Percentiles rank a stretch among this genome's conserved stretches.
phyloP scores from a whole-genome alignment of 2,113 vertebrate genomes.

The Thymallus thymallus region DNA sequence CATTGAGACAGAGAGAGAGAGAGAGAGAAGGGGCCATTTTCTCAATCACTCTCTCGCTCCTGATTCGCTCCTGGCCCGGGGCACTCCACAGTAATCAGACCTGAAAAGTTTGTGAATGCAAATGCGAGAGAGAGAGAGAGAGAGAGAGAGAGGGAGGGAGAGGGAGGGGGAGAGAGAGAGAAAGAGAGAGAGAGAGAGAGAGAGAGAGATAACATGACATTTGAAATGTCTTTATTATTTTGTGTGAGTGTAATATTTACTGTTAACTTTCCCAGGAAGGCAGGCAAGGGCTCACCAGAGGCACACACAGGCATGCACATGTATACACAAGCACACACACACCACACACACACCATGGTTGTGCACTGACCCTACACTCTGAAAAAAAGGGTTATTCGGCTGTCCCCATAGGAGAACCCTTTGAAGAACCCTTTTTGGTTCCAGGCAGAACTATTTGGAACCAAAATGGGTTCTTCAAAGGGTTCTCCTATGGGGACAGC shows the following conservation, averaged over 20 bases:
- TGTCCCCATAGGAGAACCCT: no score
- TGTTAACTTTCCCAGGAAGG: conserved; percentile 3
- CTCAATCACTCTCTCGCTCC: conserved; percentile 33
- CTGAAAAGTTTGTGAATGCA: conserved; percentile 32
- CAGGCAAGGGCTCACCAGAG: background rate
- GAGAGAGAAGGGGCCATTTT: conserved; percentile 28
- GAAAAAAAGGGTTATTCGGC: no score
- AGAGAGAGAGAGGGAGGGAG: background rate
- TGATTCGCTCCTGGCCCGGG: conserved; percentile 21
- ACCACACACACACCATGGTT: conserved; percentile 1
- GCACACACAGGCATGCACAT: background rate
- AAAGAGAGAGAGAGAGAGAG: background rate
- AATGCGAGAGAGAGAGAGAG: conserved; percentile 2
- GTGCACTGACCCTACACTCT: conserved; percentile 54
- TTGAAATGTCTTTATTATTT: no score
- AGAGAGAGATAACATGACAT: no score
- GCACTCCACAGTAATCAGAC: conserved; percentile 29
- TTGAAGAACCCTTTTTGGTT: no score
- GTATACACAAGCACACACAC: background rate
- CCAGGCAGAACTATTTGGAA: no score
- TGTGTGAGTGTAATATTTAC: no score
- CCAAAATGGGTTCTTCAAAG: no score
- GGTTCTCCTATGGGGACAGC: no score
- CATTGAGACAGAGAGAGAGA: conserved; percentile 37
- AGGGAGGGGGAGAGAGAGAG: background rate